Conservation (phyloP, 2,888 invertebrate genomes). For the Stramonita haemastoma region DNA sequence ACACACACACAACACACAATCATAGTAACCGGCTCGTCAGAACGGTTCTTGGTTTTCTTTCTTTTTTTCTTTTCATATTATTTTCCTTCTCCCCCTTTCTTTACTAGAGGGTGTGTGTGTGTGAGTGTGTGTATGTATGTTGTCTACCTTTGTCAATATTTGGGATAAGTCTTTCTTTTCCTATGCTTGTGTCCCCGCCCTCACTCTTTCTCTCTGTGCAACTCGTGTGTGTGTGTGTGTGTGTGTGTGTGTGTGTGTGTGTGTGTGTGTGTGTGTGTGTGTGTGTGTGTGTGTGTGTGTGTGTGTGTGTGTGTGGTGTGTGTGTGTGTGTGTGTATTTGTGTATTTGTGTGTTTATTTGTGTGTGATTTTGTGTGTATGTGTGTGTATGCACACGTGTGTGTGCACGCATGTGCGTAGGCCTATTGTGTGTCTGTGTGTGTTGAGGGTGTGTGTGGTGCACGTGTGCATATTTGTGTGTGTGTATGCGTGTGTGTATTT, state of each 20-base stretch:
- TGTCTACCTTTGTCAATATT: neutral
- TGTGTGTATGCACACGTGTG: neutral
- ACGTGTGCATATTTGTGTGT: neutral
- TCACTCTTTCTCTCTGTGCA: too few species aligned
- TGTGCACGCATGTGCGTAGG: neutral
- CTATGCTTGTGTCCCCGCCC: too few species aligned
- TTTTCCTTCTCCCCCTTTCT: neutral
- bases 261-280: neutral
- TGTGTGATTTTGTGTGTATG: neutral
- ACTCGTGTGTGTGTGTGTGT: too few species aligned
- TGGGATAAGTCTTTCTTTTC: too few species aligned
- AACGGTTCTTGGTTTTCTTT: neutral
- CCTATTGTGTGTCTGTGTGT: too few species aligned
- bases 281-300: neutral
- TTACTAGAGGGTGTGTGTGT: neutral
- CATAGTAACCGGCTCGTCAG: neutral
- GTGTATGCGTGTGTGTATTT: too few species aligned
- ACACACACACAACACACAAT: conserved; percentile 6
- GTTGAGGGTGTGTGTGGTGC: too few species aligned
- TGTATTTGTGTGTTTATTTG: neutral
- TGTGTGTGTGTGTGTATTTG: neutral
- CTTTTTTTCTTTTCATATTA: neutral
- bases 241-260: too few species aligned
- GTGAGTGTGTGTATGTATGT: neutral
- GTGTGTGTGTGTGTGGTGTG: neutral